Evolutionary conservation across 1,140 invertebrate species (phyloP).

Genomic region (Drosophila grimshawi): DNA sequence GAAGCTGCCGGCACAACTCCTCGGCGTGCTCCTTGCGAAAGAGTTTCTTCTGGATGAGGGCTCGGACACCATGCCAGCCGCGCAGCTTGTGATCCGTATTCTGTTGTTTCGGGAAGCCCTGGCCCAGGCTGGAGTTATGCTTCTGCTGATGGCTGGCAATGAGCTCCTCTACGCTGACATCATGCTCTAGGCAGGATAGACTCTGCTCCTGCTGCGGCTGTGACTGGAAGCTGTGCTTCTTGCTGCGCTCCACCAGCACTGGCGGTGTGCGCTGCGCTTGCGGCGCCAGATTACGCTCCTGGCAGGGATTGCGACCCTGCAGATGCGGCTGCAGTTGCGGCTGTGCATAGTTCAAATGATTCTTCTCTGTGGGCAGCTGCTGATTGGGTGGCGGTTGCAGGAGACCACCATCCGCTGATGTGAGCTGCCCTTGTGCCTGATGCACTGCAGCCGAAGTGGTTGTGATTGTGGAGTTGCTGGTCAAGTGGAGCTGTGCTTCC

Average conservation of each 20-base stretch:
- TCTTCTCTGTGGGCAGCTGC: constrained; percentile 75
- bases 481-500: constrained; percentile 13
- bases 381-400: constrained; percentile 79
- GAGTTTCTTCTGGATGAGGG: constrained; percentile 81
- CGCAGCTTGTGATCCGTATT: constrained; percentile 80
- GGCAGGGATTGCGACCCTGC: constrained; percentile 95
- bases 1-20: constrained; percentile 63
- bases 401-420: constrained; percentile 58
- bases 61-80: constrained; percentile 81
- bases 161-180: constrained; percentile 81
- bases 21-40: constrained; percentile 76
- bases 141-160: constrained; percentile 67
- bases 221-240: constrained; percentile 80
- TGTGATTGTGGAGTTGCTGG: constrained; percentile 41
- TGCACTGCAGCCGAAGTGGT: constrained; percentile 67
- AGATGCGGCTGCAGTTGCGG: constrained; percentile 89
- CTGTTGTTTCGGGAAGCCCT: constrained; percentile 83
- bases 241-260: constrained; percentile 89
- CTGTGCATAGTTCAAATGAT: constrained; percentile 78
- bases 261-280: constrained; percentile 87
- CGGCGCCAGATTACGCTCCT: constrained; percentile 92
- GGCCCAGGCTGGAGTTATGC: constrained; percentile 69
- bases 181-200: constrained; percentile 80
- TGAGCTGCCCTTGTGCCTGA: constrained; percentile 39
- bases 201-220: constrained; percentile 71